Evolutionary conservation across 2,888 invertebrate species (phyloP).

Genomic region (Clistopyga incitator): DNA sequence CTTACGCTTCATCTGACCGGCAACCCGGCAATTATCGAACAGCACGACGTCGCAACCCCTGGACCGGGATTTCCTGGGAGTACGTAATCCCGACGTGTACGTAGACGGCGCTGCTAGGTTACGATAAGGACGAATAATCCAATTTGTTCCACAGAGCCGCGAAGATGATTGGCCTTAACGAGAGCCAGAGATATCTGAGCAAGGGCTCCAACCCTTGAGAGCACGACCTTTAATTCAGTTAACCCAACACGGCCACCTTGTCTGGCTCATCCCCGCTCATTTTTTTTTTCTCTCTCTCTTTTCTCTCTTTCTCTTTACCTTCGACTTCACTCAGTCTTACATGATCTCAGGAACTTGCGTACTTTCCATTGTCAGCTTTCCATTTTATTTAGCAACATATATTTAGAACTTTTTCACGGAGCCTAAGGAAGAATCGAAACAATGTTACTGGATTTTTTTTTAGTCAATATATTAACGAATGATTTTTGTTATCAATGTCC

Average conservation of each 20-base stretch:
- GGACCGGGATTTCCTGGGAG: background rate
- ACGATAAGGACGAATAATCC: constrained; percentile 15
- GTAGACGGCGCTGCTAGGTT: constrained; percentile 2
- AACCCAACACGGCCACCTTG: constrained; percentile 8
- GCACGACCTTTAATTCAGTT: constrained; percentile 26
- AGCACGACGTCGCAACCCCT: background rate
- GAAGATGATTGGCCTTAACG: constrained; percentile 36
- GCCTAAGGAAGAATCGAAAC: background rate
- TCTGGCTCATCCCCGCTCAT: background rate
- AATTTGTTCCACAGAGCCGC: background rate
- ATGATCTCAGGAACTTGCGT: background rate
- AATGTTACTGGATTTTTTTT: background rate
- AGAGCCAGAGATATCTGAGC: constrained; percentile 1
- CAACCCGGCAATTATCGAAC: constrained; percentile 17
- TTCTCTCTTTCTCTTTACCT: background rate
- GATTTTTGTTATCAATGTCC: too few relatives aligned
- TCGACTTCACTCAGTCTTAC: background rate
- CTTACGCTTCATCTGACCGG: background rate
- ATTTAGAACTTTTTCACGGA: background rate
- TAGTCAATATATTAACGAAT: too few relatives aligned
- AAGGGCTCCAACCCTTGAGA: constrained; percentile 8
- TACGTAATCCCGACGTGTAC: constrained; percentile 18
- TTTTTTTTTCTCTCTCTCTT: background rate
- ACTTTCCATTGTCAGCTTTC: background rate
- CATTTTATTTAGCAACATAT: background rate